Evolutionary conservation across 2,113 vertebrate genomes (phyloP).

Genomic region (Nycticebus coucang): DNA sequence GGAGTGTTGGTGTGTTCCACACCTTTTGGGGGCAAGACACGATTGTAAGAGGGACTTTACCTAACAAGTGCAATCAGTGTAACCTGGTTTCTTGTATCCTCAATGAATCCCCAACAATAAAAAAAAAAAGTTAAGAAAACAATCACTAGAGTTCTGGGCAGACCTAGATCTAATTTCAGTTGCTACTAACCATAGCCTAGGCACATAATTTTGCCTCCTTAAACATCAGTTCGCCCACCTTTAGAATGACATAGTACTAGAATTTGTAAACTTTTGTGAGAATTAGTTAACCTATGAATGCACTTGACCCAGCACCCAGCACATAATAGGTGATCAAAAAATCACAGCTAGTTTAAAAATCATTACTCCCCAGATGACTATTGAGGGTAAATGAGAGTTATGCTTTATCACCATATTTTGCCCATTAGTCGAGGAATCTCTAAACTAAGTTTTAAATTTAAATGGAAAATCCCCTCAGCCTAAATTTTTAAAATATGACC

Average conservation of each 20-base stretch:
- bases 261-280: not conserved
- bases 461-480: slow-evolving; percentile 17
- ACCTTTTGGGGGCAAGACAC: too few species aligned
- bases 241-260: slow-evolving; percentile 12
- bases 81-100: too few species aligned
- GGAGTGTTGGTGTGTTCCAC: too few species aligned
- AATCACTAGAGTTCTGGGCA: slow-evolving; percentile 5
- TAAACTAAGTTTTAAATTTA: slow-evolving; percentile 45
- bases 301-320: not conserved
- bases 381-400: not conserved
- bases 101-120: too few species aligned
- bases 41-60: too few species aligned
- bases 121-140: not conserved
- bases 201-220: slow-evolving; percentile 7
- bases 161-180: not conserved
- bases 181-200: not conserved
- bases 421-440: slow-evolving; percentile 47
- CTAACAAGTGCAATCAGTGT: too few species aligned
- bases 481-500: slow-evolving; percentile 44
- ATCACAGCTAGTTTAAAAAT: not conserved
- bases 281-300: not conserved
- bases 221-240: not conserved
- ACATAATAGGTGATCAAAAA: not conserved
- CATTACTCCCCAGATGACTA: not conserved
- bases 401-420: slow-evolving; percentile 11